Evolutionary conservation across 2,888 invertebrate species (phyloP).

Genomic region (Drosophila prolongata): DNA sequence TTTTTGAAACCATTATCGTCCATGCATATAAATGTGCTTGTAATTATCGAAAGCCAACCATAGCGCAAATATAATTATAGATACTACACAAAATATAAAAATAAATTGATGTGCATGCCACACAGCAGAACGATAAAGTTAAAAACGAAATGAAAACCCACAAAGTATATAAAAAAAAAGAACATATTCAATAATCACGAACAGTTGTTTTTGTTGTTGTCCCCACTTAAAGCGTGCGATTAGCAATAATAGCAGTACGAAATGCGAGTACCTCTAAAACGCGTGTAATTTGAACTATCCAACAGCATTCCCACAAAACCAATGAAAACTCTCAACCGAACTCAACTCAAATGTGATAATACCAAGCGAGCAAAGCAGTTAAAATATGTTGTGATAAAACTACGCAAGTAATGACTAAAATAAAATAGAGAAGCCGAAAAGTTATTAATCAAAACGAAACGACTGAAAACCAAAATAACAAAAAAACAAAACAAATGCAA

Average conservation of each 20-base stretch:
- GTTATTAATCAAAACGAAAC: conserved; percentile 27
- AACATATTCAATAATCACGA: conserved; percentile 36
- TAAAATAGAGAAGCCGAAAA: conserved; percentile 17
- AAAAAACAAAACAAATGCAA: conserved; percentile 11
- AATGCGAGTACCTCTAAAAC: conserved; percentile 9
- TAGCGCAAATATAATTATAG: conserved; percentile 49
- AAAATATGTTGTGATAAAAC: conserved; percentile 47
- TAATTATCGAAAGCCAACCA: conserved; percentile 48
- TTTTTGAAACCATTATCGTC: conserved; percentile 25
- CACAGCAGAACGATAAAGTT: conserved; percentile 27
- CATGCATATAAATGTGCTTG: conserved; percentile 64
- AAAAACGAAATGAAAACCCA: conserved; percentile 7
- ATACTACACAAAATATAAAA: conserved; percentile 38
- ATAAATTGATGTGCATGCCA: conserved; percentile 47
- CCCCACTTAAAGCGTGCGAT: conserved; percentile 45
- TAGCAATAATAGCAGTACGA: conserved; percentile 31
- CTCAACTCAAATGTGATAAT: conserved; percentile 54
- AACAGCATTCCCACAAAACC: conserved; percentile 77
- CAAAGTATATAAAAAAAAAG: conserved; percentile 35
- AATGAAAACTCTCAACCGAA: conserved; percentile 48
- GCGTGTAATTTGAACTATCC: conserved; percentile 44
- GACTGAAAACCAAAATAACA: conserved; percentile 45
- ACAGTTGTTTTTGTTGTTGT: conserved; percentile 50
- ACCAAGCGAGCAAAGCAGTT: conserved; percentile 31
- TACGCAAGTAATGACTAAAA: conserved; percentile 29